Conservation (phyloP, 92 coral and sea anemone genomes). For the Porites divaricata region DNA sequence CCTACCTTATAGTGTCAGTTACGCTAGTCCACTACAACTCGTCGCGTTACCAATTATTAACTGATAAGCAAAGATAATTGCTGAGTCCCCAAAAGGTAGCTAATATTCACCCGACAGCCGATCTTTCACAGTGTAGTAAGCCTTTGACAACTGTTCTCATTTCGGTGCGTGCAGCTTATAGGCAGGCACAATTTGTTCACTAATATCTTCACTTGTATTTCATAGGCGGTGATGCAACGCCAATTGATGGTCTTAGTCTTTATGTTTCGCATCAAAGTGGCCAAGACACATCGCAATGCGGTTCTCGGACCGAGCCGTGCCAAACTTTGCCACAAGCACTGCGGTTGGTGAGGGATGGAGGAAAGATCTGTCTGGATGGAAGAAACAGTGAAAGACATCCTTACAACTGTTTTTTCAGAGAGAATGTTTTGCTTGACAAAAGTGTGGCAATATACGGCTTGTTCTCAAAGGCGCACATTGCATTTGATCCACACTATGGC, state of each 20-base stretch:
- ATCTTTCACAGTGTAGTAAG: too few species aligned
- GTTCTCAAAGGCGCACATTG: background rate
- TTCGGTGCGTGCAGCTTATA: too few species aligned
- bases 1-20: too few species aligned
- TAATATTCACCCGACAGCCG: too few species aligned
- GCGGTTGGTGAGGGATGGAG: background rate
- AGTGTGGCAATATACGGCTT: background rate
- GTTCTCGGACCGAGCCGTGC: constrained; percentile 1
- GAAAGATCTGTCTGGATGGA: constrained; percentile 11
- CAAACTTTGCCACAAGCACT: constrained; percentile 1
- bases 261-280: constrained; percentile 4
- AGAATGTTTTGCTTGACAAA: background rate
- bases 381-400: background rate
- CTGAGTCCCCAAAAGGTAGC: too few species aligned
- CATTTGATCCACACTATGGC: too few species aligned
- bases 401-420: background rate
- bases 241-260: background rate
- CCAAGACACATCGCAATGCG: background rate
- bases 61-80: too few species aligned
- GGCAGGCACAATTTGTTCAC: background rate
- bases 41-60: too few species aligned
- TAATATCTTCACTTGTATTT: too few species aligned
- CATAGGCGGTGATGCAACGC: background rate
- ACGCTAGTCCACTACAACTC: too few species aligned
- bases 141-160: too few species aligned